These are phyloP conservation scores for Icerya purchasi DNA, from an alignment of 2,888 invertebrate genomes.

Conservation along the genomic window DNA sequence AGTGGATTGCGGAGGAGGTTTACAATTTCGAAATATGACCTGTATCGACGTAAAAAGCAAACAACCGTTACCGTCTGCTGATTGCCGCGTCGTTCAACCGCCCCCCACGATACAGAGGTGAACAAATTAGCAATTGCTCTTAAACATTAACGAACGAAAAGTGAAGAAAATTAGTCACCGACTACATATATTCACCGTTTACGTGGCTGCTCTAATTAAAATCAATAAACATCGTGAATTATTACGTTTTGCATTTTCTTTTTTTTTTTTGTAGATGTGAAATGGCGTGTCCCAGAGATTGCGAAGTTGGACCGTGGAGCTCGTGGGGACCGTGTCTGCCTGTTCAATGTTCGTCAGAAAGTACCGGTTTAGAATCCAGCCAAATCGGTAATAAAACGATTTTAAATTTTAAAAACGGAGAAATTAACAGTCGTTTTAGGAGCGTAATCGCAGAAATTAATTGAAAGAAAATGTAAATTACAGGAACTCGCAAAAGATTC, in stretches of 20 bases:
- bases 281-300: conserved; percentile 38
- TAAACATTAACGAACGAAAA: not conserved
- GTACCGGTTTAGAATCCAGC: conserved; percentile 5
- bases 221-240: too few relatives aligned
- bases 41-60: conserved; percentile 32
- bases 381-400: conserved; percentile 4
- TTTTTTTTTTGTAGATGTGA: conserved; percentile 27
- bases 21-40: conserved; percentile 33
- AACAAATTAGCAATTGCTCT: conserved; percentile 16
- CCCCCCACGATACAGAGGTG: conserved; percentile 34
- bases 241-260: too few relatives aligned
- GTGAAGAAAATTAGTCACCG: too few relatives aligned
- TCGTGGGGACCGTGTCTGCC: conserved; percentile 40
- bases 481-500: conserved; percentile 23
- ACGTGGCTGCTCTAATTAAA: too few relatives aligned
- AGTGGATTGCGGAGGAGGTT: conserved; percentile 34
- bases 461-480: too few relatives aligned
- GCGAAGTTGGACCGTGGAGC: conserved; percentile 37
- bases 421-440: too few relatives aligned
- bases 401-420: not conserved
- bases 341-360: conserved; percentile 20
- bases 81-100: conserved; percentile 31
- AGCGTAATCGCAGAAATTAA: too few relatives aligned
- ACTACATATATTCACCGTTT: too few relatives aligned
- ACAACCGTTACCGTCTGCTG: conserved; percentile 28